phyloP scores from a whole-genome alignment of 2,113 vertebrate genomes.

The Elephantulus edwardii region DNA sequence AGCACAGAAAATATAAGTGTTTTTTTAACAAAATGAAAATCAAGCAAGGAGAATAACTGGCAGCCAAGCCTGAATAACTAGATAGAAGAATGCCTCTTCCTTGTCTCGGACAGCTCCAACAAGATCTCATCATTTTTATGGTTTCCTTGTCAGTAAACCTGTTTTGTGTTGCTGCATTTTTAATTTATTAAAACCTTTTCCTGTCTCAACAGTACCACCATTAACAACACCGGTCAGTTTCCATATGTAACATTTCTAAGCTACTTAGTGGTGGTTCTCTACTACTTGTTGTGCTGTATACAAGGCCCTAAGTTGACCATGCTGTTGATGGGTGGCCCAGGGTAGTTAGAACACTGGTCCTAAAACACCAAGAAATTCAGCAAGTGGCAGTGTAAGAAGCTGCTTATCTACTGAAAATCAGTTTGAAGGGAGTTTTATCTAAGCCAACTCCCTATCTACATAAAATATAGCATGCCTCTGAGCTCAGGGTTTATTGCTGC shows the following conservation, averaged over 20 bases:
- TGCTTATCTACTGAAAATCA: neutral
- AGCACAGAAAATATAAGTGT: neutral
- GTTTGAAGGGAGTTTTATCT: slow-evolving; percentile 18
- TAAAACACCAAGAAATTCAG: neutral
- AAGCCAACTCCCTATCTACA: slow-evolving; percentile 13
- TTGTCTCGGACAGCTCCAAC: neutral
- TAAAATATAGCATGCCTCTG: slow-evolving; percentile 52
- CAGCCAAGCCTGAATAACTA: neutral
- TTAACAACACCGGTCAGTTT: neutral
- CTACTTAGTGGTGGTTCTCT: neutral
- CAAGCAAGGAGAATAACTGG: neutral
- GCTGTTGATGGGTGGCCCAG: neutral
- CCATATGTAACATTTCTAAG: neutral
- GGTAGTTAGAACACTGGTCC: neutral
- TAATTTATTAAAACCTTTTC: neutral
- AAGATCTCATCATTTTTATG: neutral
- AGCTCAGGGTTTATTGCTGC: slow-evolving; percentile 43
- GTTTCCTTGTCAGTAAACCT: neutral
- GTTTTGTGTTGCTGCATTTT: neutral
- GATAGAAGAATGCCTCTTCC: neutral
- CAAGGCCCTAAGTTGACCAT: neutral
- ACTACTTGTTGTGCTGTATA: neutral
- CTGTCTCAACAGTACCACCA: neutral
- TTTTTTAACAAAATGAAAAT: slow-evolving; percentile 16
- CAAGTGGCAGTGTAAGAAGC: slow-evolving; percentile 26